These are phyloP conservation scores for Thinocorus orbignyianus DNA, from an alignment of 2,113 vertebrate species.

Conservation along the genomic window DNA sequence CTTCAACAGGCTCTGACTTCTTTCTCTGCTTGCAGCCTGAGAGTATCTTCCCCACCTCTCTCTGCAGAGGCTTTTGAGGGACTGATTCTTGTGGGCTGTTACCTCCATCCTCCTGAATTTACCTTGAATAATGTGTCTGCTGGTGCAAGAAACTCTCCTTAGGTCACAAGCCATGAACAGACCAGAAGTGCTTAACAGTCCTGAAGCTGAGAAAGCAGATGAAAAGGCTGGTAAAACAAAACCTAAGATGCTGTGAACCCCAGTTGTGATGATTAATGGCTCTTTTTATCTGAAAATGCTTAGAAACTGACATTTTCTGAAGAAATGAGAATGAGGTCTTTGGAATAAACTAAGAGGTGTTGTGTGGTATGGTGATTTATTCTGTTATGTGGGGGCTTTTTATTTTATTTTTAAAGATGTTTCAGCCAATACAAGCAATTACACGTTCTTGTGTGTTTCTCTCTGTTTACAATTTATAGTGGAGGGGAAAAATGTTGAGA, in stretches of 20 bases:
- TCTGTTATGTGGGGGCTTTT: too few relatives aligned
- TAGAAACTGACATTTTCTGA: not conserved
- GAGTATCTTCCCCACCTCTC: not conserved
- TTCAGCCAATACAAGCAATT: not conserved
- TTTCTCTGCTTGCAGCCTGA: accelerated
- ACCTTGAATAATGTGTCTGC: not conserved
- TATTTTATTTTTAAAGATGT: not conserved
- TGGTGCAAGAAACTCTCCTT: not conserved
- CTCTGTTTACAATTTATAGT: not conserved
- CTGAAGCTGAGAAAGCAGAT: not conserved
- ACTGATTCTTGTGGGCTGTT: not conserved
- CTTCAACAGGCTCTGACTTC: not conserved
- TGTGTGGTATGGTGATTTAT: not conserved
- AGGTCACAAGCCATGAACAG: not conserved
- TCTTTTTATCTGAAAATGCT: conserved; percentile 1
- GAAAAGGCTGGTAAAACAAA: not conserved
- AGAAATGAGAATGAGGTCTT: not conserved
- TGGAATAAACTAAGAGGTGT: not conserved
- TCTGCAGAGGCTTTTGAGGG: not conserved
- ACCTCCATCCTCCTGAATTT: not conserved
- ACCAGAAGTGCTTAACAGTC: not conserved
- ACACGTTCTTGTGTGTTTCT: not conserved
- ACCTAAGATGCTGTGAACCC: not conserved
- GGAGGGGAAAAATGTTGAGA: not conserved
- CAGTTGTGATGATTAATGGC: not conserved